These are phyloP conservation scores for mouse (Mus musculus) DNA, from an alignment of 2,113 vertebrate species.

Conservation along the genomic window GRCm39 chr9:97422001-97422500, in stretches of 20 bases:
- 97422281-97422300: neutral
- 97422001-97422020: constrained; percentile 30
- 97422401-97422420: neutral
- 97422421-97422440: neutral
- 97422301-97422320: neutral
- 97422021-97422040: constrained; percentile 44
- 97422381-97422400: neutral
- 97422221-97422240: neutral
- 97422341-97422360: neutral
- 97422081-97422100: constrained; percentile 29
- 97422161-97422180: neutral
- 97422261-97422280: neutral
- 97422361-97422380: neutral
- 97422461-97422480: neutral
- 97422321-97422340: neutral
- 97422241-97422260: neutral
- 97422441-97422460: neutral
- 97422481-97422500: neutral
- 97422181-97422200: constrained; percentile 29
- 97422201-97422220: neutral
- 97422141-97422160: constrained; percentile 42
- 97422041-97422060: constrained; percentile 42
- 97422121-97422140: neutral
- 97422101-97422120: constrained; percentile 62
- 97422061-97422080: constrained; percentile 61